Evolutionary conservation across 37 sponge, comb jelly and placozoan species (phyloP), one percentile per base, ranked within the genome.

Genomic region (Beroe forskalii): DNA sequence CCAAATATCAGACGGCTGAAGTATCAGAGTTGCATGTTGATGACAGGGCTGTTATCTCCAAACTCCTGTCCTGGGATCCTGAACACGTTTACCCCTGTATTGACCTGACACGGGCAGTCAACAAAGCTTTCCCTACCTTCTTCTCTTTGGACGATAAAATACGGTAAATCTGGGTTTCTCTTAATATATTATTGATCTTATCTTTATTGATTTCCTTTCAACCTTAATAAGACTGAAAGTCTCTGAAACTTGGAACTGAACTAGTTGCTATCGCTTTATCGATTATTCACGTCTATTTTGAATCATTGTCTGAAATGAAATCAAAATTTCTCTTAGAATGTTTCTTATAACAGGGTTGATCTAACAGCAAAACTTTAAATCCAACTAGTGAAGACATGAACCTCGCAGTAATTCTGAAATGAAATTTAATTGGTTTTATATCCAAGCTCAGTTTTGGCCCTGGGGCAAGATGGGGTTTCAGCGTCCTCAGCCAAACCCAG

Each of bases 41-140:
- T 23, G 86, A 80, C 27, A 80, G 22, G 25, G 31, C 14, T 43
- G 24, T 80, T 12, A 38, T 80, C 28, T 19, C 31, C 4, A 80
- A 80, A 80, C 86, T 80, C 0, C 27, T 80, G 35, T 44, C 86
- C 25, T 80, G 86, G 86, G 55, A 41, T 25, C 4, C 37, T 1
- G 28, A 22, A 3, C 55, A 33, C 40, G 30, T 80, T 28, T 80
- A 42, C 55, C 86, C 86, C 27, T 80, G 86, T 80, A 27, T 80
- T 0, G 86, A 80, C 35, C 86, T 80, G 12, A 24, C 55, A 9
- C 40, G 86, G 40, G 22, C 86, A 32, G 42, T 80, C 27, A 80
- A 80, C 86, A 80, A 80, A 27, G 23, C 86, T 6, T 44, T 38
- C 28, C 44, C 44, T 0, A 28, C 12, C 3, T 44, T 44, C 86